These are phyloP conservation scores for Acropora yongei DNA, from an alignment of 64 coral and sea anemone species.

Conservation along the genomic window DNA sequence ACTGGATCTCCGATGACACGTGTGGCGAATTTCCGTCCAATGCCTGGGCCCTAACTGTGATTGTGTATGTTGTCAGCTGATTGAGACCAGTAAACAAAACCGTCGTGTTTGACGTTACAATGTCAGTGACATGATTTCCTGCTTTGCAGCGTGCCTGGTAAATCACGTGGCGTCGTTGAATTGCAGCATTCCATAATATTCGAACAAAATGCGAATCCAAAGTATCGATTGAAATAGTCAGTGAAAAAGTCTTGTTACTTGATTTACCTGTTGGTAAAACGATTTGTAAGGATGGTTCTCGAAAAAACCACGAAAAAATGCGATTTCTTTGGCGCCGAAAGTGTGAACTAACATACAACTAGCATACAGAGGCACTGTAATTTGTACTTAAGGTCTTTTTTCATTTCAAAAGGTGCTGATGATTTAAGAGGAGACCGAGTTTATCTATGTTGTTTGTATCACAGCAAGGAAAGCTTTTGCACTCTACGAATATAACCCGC, in stretches of 20 bases:
- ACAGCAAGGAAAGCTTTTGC: too few relatives aligned
- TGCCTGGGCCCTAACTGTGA: slow-evolving; percentile 27
- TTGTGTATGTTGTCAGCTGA: slow-evolving; percentile 55
- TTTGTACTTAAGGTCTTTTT: too few relatives aligned
- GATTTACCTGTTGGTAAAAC: background rate
- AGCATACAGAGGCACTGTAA: too few relatives aligned
- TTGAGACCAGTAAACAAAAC: background rate
- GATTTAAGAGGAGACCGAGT: too few relatives aligned
- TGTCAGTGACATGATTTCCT: background rate
- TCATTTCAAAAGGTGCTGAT: too few relatives aligned
- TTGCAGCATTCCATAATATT: background rate
- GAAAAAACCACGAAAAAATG: too few relatives aligned
- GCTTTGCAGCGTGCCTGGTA: background rate
- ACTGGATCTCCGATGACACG: background rate
- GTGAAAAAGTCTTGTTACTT: background rate
- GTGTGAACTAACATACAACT: too few relatives aligned
- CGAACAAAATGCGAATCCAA: slow-evolving; percentile 5
- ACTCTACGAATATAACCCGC: too few relatives aligned
- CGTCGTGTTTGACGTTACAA: slow-evolving; percentile 4
- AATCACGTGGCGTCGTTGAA: background rate
- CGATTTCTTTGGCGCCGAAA: too few relatives aligned
- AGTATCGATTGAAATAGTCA: background rate
- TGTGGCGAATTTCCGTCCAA: background rate
- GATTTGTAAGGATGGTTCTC: too few relatives aligned
- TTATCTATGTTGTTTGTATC: too few relatives aligned